Evolutionary conservation across 2,797 vertebrate genomes (phyloP).

Genomic region (Naso thynnoides): DNA sequence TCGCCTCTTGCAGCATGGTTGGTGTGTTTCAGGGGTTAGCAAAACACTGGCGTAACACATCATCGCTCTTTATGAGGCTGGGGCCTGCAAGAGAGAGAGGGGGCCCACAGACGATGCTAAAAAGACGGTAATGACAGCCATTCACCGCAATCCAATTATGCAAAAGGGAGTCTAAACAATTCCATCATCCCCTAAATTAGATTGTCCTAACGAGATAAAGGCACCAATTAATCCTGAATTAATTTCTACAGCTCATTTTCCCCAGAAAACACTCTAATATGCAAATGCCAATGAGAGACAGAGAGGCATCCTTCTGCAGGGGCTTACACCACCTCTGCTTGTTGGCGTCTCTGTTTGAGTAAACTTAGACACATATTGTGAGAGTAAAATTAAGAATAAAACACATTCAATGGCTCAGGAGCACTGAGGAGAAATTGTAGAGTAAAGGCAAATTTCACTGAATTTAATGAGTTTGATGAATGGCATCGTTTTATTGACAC

Average conservation of each 20-base stretch:
- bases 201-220: conserved; percentile 99
- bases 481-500: conserved; percentile 40
- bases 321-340: conserved; percentile 90
- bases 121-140: conserved; percentile 99
- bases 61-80: conserved; percentile 98
- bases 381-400: conserved; percentile 25
- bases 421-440: conserved; percentile 2
- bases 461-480: conserved; percentile 36
- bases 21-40: conserved; percentile 93
- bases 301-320: conserved; percentile 90
- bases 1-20: conserved; percentile 70
- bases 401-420: conserved; percentile 19
- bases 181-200: conserved; percentile 99
- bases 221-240: conserved; percentile 99
- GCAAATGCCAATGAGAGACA: conserved; percentile 98
- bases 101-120: conserved; percentile 98
- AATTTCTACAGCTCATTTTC: conserved; percentile 99
- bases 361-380: conserved; percentile 50
- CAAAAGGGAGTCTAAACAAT: conserved; percentile 99
- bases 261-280: conserved; percentile 99
- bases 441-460: conserved; percentile 10
- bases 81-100: conserved; percentile 91
- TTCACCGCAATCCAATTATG: conserved; percentile 99
- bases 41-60: conserved; percentile 95
- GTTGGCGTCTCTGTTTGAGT: conserved; percentile 80